Evolutionary conservation across 2,888 invertebrate genomes (phyloP), one percentile per base, ranked within the genome.

Genomic region (Drosophila paracracens): DNA sequence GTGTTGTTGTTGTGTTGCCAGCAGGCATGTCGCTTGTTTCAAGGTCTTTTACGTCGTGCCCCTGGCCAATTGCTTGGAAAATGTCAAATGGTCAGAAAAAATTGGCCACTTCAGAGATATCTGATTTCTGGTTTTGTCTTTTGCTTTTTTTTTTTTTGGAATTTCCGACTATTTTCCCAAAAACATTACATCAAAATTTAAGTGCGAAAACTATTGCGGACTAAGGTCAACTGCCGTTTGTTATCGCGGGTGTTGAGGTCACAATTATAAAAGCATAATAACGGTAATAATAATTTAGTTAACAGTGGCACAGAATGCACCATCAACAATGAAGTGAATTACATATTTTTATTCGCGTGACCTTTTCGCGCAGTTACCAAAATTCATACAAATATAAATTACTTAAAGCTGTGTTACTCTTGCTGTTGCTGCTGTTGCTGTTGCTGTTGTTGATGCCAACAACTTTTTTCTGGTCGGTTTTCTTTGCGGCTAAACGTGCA

Each of bases 301-400:
- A 70, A 74, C 72, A 76, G 87, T 73, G 76, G 63, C 72, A 33
- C 36, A 67, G 74, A 82, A 71, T 52, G 65, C 63, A 59, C 57
- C 70, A 57, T 50, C 57, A 82, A 63, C 62, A 59, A 70, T 38
- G 61, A 70, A 70, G 62, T 50, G 38, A 65, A 70, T 83, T 79
- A 68, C 70, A 68, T 62, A 65, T 59, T 74, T 69, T 78, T 78
- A 78, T 51, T 70, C 52, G 71, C 36, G 48, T 85, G 88, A 89
- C 85, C 90, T 86, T 88, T 85, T 84, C 67, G 80, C 73, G 80
- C 88, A 89, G 85, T 86, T 88, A 82, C 82, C 78, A 85, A 72
- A 74, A 79, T 69, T 71, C 50, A 62, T 67, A 29, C 56, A 72
- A 66, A 62, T 58, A 33, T 59, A 70, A 64, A 70, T 62, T 40